Base-by-base conservation (phyloP, 2,888 invertebrate genomes). In the Diaphora mendica region DNA sequence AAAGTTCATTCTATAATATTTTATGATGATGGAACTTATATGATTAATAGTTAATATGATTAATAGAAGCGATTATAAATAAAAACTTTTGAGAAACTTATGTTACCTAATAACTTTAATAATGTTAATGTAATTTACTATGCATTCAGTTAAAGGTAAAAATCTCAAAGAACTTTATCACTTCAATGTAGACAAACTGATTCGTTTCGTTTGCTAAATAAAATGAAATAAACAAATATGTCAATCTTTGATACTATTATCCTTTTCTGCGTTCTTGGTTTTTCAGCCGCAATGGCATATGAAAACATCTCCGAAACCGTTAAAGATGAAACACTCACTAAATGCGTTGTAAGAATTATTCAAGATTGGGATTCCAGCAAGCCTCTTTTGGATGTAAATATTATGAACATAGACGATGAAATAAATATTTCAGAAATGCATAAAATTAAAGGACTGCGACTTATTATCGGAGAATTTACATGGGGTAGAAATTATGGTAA, bases 371-470 rank as follows among this genome's bases (percentile, higher is more conserved):
- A 64, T 64, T 68, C 17, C 23, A 77, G 72, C 7, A 68, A 42
- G 7, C 55, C 74, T 2, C 8, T 30, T 15, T 44, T 75, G 26
- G 88, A 89, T 44, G 78, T 89, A 7, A 86, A 83, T 11, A 72
- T 86, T 17, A 79, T 88, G 33, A 84, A 88, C 73, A 78, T 78
- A 7, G 79, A 88, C 17, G 73, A 87, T 68, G 71, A 79, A 26
- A 62, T 82, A 11, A 73, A 84, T 26, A 74, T 84, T 48, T 68
- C 76, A 59, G 70, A 74, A 30, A 73, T 91, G 26, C 84, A 88
- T 65, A 76, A 79, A 39, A 48, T 86, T 9, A 33, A 78, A 71
- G 69, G 74, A 17, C 68, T 82, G 35, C 79, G 82, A 64, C 88
- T 87, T 68, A 71, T 87, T 39, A 81, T 85, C 26, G 83, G 86